Base-by-base conservation (phyloP, 2,113 vertebrate species). In the Paraplagusia blochii region DNA sequence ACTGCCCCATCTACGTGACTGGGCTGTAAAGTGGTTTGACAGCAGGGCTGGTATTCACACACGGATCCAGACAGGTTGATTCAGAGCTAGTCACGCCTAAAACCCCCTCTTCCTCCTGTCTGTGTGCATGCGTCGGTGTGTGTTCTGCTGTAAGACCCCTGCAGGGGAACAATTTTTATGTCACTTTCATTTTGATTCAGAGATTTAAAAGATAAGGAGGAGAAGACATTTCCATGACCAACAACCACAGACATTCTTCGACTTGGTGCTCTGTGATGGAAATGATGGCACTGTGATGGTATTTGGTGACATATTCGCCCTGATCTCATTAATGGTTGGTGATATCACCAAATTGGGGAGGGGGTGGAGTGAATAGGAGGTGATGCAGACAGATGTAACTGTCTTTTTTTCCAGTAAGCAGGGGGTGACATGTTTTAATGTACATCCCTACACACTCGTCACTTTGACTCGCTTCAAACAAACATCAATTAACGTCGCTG, bases 11-110 rank as follows among this genome's bases (percentile, higher is more conserved):
- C 15, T 46, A 44, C 61, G 1, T 42, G 1, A 7, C 42, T 8
- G 45, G 40, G 47, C 47, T 48, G 52, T 56, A 36, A 74, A 63
- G 58, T 16, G 61, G 48, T 70, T 46, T 54, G 76, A 69, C 50
- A 42, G 61, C 58, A 22, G 11, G 52, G 19, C 73, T 53, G 56
- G 55, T 71, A 51, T 68, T 77, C 46, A 69, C 36, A 60, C 47
- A 47, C 44, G 9, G 44, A 48, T 44, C 52, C 46, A 14, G 9
- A 48, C 44, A 69, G 48, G 55, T 62, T 22, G 58, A 54, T 16
- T 69, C 36, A 45, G 17, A 69, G 63, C 69, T 22, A 73, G 51
- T 63, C 38, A 35, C 3, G 48, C 11, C 59, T 57, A 43, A 52
- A 57, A 63, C 42, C 69, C 53, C 48, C 29, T 56, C 29, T 35